Evolutionary conservation across 1,140 invertebrate species (phyloP).

Genomic region (Amphibalanus amphitrite): DNA sequence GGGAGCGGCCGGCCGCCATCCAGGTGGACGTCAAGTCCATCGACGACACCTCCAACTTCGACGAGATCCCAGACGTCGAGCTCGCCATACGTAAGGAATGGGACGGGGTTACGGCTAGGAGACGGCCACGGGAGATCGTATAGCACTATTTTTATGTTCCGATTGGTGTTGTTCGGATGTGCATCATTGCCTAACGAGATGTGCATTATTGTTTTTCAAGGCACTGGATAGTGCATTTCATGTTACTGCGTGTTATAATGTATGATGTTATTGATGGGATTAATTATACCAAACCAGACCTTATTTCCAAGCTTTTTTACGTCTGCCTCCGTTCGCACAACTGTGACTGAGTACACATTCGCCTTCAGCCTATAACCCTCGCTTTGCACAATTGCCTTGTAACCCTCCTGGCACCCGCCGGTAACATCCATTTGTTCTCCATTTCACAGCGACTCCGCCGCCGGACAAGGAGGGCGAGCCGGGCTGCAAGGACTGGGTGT

Average conservation of each 20-base stretch:
- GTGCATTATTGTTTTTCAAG: too few species aligned
- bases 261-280: too few species aligned
- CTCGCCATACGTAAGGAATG: slow-evolving; percentile 82
- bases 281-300: too few species aligned
- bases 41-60: slow-evolving; percentile 98
- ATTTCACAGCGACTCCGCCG: slow-evolving; percentile 43
- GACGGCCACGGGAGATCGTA: too few species aligned
- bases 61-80: slow-evolving; percentile 98
- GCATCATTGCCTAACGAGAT: too few species aligned
- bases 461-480: slow-evolving; percentile 31
- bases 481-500: slow-evolving; percentile 91
- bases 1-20: slow-evolving; percentile 93
- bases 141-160: not conserved
- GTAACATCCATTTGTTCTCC: slow-evolving; percentile 13
- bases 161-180: too few species aligned
- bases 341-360: too few species aligned
- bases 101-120: too few species aligned
- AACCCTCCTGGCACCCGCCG: not conserved
- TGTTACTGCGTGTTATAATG: too few species aligned
- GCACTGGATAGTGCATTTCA: too few species aligned
- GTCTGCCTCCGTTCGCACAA: not conserved
- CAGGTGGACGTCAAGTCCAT: slow-evolving; percentile 83
- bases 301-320: not conserved
- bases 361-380: too few species aligned
- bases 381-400: too few species aligned